phyloP scores from a whole-genome alignment of 2,888 invertebrate genomes.

The Chaitophorus viminalis region DNA sequence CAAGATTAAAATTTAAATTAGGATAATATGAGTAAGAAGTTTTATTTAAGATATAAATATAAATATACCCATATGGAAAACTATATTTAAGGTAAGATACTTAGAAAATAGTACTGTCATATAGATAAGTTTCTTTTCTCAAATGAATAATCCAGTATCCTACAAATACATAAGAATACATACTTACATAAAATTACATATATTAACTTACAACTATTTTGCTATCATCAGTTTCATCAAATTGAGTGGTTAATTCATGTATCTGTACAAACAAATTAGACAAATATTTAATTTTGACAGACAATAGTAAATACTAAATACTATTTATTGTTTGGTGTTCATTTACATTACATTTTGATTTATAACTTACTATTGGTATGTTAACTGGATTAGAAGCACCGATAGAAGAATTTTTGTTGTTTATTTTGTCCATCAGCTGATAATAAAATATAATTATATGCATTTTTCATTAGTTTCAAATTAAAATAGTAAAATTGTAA shows the following conservation, averaged over 20 bases:
- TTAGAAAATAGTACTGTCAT: too few species aligned
- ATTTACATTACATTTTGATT: background rate
- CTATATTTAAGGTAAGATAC: too few species aligned
- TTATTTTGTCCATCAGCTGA: slow-evolving; percentile 29
- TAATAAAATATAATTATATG: slow-evolving; percentile 9
- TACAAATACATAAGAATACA: background rate
- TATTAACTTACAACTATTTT: slow-evolving; percentile 25
- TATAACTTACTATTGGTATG: slow-evolving; percentile 14
- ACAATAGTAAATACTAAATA: background rate
- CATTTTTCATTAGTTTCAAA: background rate
- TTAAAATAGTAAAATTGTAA: background rate
- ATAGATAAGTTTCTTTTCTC: too few species aligned
- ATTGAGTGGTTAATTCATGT: background rate
- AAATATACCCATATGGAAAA: too few species aligned
- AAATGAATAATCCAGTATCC: too few species aligned
- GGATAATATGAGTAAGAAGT: background rate
- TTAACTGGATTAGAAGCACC: background rate
- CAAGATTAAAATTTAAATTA: background rate
- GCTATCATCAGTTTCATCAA: slow-evolving; percentile 21
- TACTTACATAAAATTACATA: too few species aligned
- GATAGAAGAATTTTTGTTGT: slow-evolving; percentile 4
- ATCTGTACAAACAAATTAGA: background rate
- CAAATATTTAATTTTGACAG: background rate
- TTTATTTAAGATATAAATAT: too few species aligned
- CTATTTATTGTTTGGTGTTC: background rate